Base-by-base conservation (phyloP, 2,797 vertebrate genomes). In the Sebastes melanostomus region DNA sequence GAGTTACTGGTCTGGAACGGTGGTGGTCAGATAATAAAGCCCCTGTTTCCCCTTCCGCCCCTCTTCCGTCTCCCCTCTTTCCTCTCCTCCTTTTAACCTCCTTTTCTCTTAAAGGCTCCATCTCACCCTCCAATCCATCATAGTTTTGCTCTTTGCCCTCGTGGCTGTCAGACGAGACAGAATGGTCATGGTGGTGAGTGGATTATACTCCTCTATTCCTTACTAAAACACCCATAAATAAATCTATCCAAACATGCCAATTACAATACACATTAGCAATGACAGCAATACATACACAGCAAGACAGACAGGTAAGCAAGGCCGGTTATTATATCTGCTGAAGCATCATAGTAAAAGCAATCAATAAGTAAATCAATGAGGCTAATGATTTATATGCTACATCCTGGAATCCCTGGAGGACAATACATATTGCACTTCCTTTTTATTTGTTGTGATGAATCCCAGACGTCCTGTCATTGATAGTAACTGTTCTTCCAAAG, bases 91-190 rank as follows among this genome's bases (percentile, higher is more conserved):
- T 71, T 82, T 67, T 42, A 59, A 82, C 38, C 59, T 79, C 61
- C 22, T 66, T 80, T 82, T 73, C 59, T 75, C 63, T 79, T 56
- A 11, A 1, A 52, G 78, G 81, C 59, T 46, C 68, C 59, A 66
- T 55, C 46, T 73, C 74, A n/a, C 36, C n/a, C 68, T 61, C 58
- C 69, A 80, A 90, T 92, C 81, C 68, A 88, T 91, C 89, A 86
- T 36, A 72, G 20, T 66, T 80, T 75, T 67, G 76, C 62, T 81
- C 55, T 76, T 72, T 83, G 82, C 34, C 38, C 68, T n/a, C 3
- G 63, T 67, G 36, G 27, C 73, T 80, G 62, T 70, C 77, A 66
- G 36, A 10, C 16, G 10, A 30, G 32, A 13, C 30, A 24, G 9
- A 50, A 30, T 61, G 27, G 58, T 52, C 36, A 25, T 2, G 20